Evolutionary conservation across 92 coral and sea anemone species (phyloP).

Genomic region (Isaurus tuberculatus): DNA sequence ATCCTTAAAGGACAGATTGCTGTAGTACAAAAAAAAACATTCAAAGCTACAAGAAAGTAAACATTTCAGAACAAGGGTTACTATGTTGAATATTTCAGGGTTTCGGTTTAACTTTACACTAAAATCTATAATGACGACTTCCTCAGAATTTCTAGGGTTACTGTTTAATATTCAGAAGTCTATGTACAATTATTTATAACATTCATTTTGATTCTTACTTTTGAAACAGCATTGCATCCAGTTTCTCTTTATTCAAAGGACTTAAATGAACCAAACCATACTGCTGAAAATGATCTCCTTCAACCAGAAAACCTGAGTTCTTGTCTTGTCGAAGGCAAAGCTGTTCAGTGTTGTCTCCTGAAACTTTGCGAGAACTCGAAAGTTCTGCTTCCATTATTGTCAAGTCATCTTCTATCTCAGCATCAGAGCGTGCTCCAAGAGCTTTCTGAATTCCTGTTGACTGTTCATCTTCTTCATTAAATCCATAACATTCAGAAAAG

Average conservation of each 20-base stretch:
- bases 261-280: conserved; percentile 64
- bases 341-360: conserved; percentile 39
- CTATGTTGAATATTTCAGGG: no score
- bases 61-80: no score
- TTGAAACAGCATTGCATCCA: conserved; percentile 58
- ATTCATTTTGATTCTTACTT: conserved; percentile 77
- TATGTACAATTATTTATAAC: background rate
- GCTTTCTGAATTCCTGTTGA: conserved; percentile 17
- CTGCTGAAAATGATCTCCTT: conserved; percentile 81
- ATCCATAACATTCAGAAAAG: background rate
- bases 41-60: no score
- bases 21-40: no score
- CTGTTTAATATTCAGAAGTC: no score
- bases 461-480: background rate
- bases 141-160: no score
- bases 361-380: conserved; percentile 65
- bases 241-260: conserved; percentile 83
- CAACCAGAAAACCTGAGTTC: conserved; percentile 73
- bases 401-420: conserved; percentile 76
- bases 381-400: conserved; percentile 70
- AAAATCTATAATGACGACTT: no score
- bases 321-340: conserved; percentile 70
- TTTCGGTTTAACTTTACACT: no score
- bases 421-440: conserved; percentile 69
- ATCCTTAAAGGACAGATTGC: no score